Base-by-base conservation (phyloP, 2,797 vertebrate genomes). In the Odontamblyopus lacepedii region DNA sequence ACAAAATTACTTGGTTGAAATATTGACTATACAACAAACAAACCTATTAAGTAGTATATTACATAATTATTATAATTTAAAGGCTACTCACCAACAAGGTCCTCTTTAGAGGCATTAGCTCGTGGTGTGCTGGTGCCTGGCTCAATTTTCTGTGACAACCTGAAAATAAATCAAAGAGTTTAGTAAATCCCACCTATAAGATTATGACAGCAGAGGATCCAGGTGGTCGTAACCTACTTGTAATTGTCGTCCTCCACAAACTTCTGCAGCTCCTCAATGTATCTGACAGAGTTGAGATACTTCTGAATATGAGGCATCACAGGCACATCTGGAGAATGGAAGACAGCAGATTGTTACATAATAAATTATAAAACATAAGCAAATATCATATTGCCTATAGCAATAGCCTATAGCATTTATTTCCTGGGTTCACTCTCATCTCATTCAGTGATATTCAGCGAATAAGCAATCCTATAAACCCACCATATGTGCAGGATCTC, bases 201-300 rank as follows among this genome's bases (percentile, higher is more conserved):
- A 63, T 35, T 35, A 35, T 9, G 18, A 41, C 32, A 38, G 19
- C 2, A n/a, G 19, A 63, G 0, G 19, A 41, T 62, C 53, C 1
- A 63, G 12, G 8, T 13, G 32, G 11, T 44, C 26, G 57, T 6
- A 18, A 71, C 96, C 94, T 94, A 99, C 98, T 98, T 99, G 89
- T 99, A 99, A 91, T 99, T 99, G 90, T 98, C 98, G 23, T 99
- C 98, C 91, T 99, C 98, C 80, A 99, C 98, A 94, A 99, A 99
- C 92, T 99, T 99, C 67, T 99, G 98, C 62, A 99, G 93, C 85
- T 99, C 98, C 93, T 99, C 98, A 83, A 99, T 99, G 86, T 99
- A 99, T 41, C 96, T 95, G 84, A 98, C 97, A 0, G 98, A 99
- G 92, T 97, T 98, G 65, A 99, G 95, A 63, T 99, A 99, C 90